Base-by-base conservation (phyloP, 2,888 invertebrate species). In the Eudemis profundana region DNA sequence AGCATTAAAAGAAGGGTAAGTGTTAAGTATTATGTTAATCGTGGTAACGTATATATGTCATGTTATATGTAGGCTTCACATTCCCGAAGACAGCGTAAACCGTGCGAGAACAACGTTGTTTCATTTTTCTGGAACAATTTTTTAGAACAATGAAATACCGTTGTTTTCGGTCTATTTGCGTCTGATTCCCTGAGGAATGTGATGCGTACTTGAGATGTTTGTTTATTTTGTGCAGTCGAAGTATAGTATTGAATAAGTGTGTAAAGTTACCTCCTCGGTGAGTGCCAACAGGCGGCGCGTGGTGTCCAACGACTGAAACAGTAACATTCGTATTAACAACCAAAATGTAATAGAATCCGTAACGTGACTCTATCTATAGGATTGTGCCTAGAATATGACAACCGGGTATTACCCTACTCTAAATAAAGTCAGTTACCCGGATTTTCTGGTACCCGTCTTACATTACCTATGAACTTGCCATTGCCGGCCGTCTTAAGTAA, bases 241-340 rank as follows among this genome's bases (percentile, higher is more conserved):
- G 61, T 62, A 36, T 27, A 40, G 36, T 44, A 42, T 38, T 57
- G 64, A 44, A 29, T 15, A 51, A 40, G 38, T 61, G 61, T 53
- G 50, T 59, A 51, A 23, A 64, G 53, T 59, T 60, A 65, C 65
- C 59, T 65, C 96, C 89, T 96, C 96, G 86, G 96, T 96, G 82
- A 96, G 92, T 69, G 94, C 93, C 88, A 96, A 91, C 96, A 96
- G 96, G 75, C 96, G 95, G 76, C 96, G 93, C 71, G 96, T 96
- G 82, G 95, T 95, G 81, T 96, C 96, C 93, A 96, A 85, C 51
- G 96, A 96, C 96, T 95, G 90, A 75, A 94, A 94, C 77, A 85
- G 67, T 78, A 73, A 74, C n/a, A 19, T 33, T 1, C 5, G 10
- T 8, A 10, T 33, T 14, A 8, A 14, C n/a, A n/a, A n/a, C n/a